Evolutionary conservation across 2,888 invertebrate genomes (phyloP), one percentile per base, ranked within the genome.

Genomic region (Theristus sp.): DNA sequence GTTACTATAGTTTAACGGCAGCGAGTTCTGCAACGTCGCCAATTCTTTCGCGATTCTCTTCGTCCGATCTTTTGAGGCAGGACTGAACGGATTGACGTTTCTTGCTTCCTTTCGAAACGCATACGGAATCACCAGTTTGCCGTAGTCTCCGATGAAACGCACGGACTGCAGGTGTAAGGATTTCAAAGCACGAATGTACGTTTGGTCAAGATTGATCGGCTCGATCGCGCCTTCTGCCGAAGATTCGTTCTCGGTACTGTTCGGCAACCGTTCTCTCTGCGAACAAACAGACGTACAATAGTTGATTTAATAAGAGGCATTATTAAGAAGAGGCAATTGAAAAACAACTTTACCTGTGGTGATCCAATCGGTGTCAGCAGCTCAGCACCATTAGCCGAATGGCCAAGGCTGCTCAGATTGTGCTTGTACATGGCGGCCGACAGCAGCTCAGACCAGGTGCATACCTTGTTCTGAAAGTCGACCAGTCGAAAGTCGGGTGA

Each of bases 61-160:
- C 3, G 66, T 69, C 54, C 71, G 64, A 25, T 71, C 71, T 27
- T 68, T 65, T 24, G 68, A 60, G 53, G 70, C 64, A 1, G 70
- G 66, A 22, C 68, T 65, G 62, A 69, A 70, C 17, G 72, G 72
- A 62, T 73, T 72, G 24, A 70, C 64, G 56, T 66, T 68, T 46
- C 67, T 66, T 0, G 71, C 68, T 31, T 72, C 72, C 57, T 72
- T 73, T 56, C 67, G 66, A 64, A 71, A 72, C 0, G 67, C 61
- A 60, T 66, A 72, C 10, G 69, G 68, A 24, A 67, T 64, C 24
- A 62, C 60, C 2, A 69, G 63, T 31, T 68, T 68, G 25, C 68
- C 67, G 59, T 66, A 67, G 61, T 69, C 69, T 10, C 68, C 69
- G 56, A 67, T 65, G 64, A 69, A 68, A 17, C n/a, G n/a, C 3